Base-by-base conservation (phyloP, 2,797 vertebrate genomes). In the Otolemur crassicaudatus region DNA sequence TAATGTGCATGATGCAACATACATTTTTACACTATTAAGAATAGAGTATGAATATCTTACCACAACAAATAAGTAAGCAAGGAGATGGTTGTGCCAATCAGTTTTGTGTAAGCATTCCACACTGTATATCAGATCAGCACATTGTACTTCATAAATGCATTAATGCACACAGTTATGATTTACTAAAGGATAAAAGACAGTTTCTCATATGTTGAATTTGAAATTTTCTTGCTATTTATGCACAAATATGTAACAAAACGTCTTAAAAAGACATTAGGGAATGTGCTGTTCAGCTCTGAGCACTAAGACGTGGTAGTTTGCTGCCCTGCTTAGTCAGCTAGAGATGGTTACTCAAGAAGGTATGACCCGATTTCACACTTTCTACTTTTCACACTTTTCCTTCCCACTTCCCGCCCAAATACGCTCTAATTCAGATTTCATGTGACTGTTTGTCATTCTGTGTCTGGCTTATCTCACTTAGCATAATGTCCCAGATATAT, bases 301-400 rank as follows among this genome's bases (percentile, higher is more conserved):
- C 40, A 67, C 37, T 49, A 34, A 17, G 17, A 53, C 20, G 3
- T 29, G 8, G 40, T 75, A 34, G 75, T 67, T 76, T 88, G 19
- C 29, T 53, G 56, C 9, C 22, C 8, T 11, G 27, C 9, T 58
- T 87, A 83, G 5, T 95, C 37, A 72, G 22, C 79, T 85, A 72
- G 61, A 49, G 17, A 37, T 90, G 73, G 58, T 79, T 73, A 65
- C 11, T 63, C 46, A 79, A 34, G n/a, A 49, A 58, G 13, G 43
- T 25, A 13, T 63, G 67, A 46, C 7, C 23, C 22, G 37, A 25
- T 60, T 87, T 80, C 37, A 49, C 40, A 69, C 49, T 20, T 20
- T 90, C 75, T n/a, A 37, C 23, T 56, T 90, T 89, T 86, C 80
- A 49, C 86, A 37, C 23, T 56, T 90, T 89, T 86, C 80, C 58